phyloP scores from a whole-genome alignment of 2,888 invertebrate species.

The Ischnus inquisitorius region DNA sequence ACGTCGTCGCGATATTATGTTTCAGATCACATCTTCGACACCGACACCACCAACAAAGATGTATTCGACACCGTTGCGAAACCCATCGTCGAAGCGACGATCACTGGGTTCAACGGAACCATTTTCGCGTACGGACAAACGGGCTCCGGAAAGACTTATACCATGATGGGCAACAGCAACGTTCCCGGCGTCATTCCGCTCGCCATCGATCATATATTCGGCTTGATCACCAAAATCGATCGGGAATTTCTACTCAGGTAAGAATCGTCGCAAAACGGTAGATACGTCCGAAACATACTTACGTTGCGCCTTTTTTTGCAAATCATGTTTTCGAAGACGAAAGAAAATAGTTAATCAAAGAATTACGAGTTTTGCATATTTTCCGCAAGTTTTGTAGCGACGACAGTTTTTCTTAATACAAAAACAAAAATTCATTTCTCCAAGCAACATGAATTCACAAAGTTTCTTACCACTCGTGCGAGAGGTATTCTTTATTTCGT shows the following conservation, averaged over 20 bases:
- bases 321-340: too few relatives aligned
- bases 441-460: too few relatives aligned
- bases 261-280: constrained; percentile 27
- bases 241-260: constrained; percentile 92
- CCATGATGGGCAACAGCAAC: constrained; percentile 91
- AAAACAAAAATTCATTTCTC: too few relatives aligned
- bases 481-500: too few relatives aligned
- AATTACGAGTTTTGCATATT: too few relatives aligned
- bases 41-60: constrained; percentile 87
- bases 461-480: too few relatives aligned
- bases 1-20: constrained; percentile 42
- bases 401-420: too few relatives aligned
- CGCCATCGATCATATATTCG: constrained; percentile 90
- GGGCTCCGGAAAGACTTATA: constrained; percentile 95
- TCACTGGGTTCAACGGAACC: constrained; percentile 93
- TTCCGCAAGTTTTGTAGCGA: too few relatives aligned
- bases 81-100: constrained; percentile 90
- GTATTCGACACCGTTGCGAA: constrained; percentile 90
- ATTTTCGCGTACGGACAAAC: constrained; percentile 97
- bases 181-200: constrained; percentile 92
- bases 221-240: constrained; percentile 88
- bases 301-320: too few relatives aligned
- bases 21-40: constrained; percentile 91
- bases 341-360: too few relatives aligned
- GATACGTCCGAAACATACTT: too few relatives aligned